Conservation (phyloP, 1,140 invertebrate genomes). For the Myzus persicae region DNA sequence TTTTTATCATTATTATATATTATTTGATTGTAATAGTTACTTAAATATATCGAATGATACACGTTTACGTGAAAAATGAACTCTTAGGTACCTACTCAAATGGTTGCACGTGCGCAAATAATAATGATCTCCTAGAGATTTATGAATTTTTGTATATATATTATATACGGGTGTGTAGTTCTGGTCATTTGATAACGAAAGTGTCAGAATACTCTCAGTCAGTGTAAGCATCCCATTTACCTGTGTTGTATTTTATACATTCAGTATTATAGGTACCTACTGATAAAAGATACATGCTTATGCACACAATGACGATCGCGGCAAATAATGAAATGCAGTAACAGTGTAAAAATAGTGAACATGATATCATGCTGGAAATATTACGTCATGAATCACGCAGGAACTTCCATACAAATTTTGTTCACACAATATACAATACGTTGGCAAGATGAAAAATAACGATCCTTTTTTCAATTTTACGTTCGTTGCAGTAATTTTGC, state of each 20-base stretch:
- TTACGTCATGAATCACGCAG: conserved; percentile 37
- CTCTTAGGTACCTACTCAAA: not conserved
- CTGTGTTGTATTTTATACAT: not conserved
- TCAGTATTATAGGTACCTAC: not conserved
- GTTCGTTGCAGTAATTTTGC: not conserved
- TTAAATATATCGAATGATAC: not conserved
- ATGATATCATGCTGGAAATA: conserved; percentile 53
- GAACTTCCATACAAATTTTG: not conserved
- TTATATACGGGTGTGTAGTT: not conserved
- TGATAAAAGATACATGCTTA: conserved; percentile 11
- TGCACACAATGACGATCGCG: conserved; percentile 9
- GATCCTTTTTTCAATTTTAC: not conserved
- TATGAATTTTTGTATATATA: not conserved
- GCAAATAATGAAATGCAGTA: conserved; percentile 33
- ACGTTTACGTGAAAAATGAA: not conserved
- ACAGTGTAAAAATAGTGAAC: conserved; percentile 50
- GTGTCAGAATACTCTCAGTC: not conserved
- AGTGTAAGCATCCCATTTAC: not conserved
- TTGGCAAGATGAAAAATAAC: not conserved
- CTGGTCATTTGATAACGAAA: not conserved
- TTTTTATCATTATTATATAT: not conserved
- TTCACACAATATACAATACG: not conserved
- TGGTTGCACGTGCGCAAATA: not conserved
- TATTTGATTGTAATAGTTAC: not conserved
- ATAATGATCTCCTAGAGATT: not conserved